Evolutionary conservation across 2,888 invertebrate species (phyloP), one percentile per base, ranked within the genome.

Genomic region (Epirrita christyi): DNA sequence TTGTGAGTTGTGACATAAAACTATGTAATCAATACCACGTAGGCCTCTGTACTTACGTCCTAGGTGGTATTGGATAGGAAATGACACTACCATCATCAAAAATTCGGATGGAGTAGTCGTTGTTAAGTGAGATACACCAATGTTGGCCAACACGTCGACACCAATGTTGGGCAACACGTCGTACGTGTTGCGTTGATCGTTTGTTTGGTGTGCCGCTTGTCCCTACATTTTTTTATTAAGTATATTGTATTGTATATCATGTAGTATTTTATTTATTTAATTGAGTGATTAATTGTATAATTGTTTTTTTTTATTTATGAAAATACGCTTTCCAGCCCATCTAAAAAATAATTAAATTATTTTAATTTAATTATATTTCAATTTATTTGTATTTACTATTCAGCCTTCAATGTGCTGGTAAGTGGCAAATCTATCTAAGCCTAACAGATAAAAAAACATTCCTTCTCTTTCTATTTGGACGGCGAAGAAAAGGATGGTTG

Each of bases 181-280:
- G 13, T 2, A 32, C 21, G 2, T 21, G 21, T 21, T 21, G 21
- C 2, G 2, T 2, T 3, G 21, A 21, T 21, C 21, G 28, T 48
- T 41, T 27, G 50, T 27, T 43, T 37, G 37, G 50, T 50, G 45
- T 45, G 32, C 15, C 41, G 15, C 9, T 51, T 21, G 42, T n/a
- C 14, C 28, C 36, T 43, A 11, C 10, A 11, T 36, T 41, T 8
- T 42, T 10, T 51, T 44, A 47, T 28, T 15, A 34, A 41, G n/a
- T 36, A 36, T 48, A n/a, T 21, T 3, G 21, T 21, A 2, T 54
- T 45, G 37, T 51, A 14, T 46, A 41, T 44, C 38, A 2, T 38
- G 29, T 49, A n/a, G n/a, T n/a, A 47, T 50, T 48, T 43, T 9
- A 32, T 32, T 32, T 51, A 47, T 52, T 37, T 55, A 29, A 40